Evolutionary conservation across 2,888 invertebrate species (phyloP), one percentile per base, ranked within the genome.

Genomic region (Deilephila porcellus): DNA sequence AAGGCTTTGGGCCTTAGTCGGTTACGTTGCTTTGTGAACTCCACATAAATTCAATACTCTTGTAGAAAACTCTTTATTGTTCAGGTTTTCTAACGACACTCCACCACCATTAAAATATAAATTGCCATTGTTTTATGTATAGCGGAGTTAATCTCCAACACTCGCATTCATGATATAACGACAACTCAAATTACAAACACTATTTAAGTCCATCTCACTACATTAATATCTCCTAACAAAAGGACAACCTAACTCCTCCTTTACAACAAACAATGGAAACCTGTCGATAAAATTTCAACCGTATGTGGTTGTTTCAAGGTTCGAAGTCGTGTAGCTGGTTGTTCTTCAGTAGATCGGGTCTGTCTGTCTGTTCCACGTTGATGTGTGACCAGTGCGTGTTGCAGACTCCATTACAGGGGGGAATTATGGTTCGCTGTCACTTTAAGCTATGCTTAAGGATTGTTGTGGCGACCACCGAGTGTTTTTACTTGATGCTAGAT

Each of bases 361-460:
- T 77, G 87, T 88, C 86, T 81, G 88, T 85, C 90, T 85, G 85
- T 91, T 84, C 79, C 80, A 74, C 76, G 83, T 87, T 93, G 92
- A 93, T 93, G 90, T 92, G 92, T 91, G 82, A 87, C 85, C 79
- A 82, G 87, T 89, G 91, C 92, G 91, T 91, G 92, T 88, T 87
- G 90, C 88, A 80, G 90, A 91, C 90, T 92, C 91, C 91, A 93
- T 93, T 93, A 92, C 84, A 77, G 82, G 74, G 76, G 82, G 81
- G 88, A 92, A 90, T 90, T 93, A 93, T 92, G 88, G 88, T 82
- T 78, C 78, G 79, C 87, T 88, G 90, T 91, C 91, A 83, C 82
- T 85, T 86, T 84, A 82, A 84, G 85, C 83, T 83, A 85, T 88
- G 88, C 84, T 79, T 72, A 78, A 77, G 77, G 82, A 81, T 83